These are phyloP conservation scores for Venturia canescens DNA, from an alignment of 1,140 invertebrate species.

Conservation along the genomic window DNA sequence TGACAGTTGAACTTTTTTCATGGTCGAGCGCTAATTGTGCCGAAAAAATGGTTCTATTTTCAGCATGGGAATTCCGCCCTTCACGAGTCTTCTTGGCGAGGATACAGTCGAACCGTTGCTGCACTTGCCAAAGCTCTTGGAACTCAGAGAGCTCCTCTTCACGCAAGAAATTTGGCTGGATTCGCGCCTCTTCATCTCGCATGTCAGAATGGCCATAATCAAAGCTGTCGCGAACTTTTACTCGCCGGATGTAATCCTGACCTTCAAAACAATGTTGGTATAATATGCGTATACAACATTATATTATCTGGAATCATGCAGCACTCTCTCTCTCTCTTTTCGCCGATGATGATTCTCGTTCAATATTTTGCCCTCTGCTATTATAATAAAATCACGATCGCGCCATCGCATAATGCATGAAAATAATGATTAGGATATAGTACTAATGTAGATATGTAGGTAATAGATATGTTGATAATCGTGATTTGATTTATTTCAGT, in stretches of 20 bases:
- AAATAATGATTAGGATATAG: no score
- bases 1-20: background rate
- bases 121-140: slow-evolving; percentile 82
- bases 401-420: no score
- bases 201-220: slow-evolving; percentile 97
- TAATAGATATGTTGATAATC: no score
- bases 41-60: slow-evolving; percentile 19
- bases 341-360: no score
- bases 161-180: slow-evolving; percentile 89
- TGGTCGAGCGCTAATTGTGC: background rate
- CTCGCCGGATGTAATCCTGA: slow-evolving; percentile 92
- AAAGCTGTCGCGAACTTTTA: slow-evolving; percentile 92
- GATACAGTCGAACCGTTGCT: slow-evolving; percentile 91
- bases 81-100: slow-evolving; percentile 96
- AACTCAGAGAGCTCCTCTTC: slow-evolving; percentile 83
- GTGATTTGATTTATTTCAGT: slow-evolving; percentile 81
- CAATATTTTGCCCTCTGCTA: no score
- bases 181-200: slow-evolving; percentile 96
- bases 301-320: no score
- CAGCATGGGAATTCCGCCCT: slow-evolving; percentile 95
- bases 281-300: no score
- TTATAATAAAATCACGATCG: no score
- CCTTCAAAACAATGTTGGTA: slow-evolving; percentile 92
- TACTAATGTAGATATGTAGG: no score
- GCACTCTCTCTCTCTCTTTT: no score